These are phyloP conservation scores for Charina bottae DNA, from an alignment of 2,113 vertebrate genomes.

Conservation along the genomic window DNA sequence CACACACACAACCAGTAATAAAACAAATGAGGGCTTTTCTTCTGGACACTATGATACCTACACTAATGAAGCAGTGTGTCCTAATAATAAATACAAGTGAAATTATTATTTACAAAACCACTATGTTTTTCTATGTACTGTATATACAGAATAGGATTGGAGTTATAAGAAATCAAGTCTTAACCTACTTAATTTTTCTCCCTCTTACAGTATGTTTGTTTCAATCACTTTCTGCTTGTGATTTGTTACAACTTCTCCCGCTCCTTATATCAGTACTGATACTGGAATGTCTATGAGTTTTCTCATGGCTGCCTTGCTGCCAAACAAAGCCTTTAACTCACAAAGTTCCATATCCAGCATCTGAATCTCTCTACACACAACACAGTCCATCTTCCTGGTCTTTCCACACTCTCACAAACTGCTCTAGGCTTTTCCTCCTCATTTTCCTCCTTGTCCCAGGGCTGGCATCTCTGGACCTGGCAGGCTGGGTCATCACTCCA, in stretches of 20 bases:
- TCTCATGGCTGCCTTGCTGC: not conserved
- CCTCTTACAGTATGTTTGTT: not conserved
- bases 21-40: not conserved
- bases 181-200: not conserved
- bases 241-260: not conserved
- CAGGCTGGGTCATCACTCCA: not conserved
- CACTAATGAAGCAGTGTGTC: not conserved
- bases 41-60: not conserved
- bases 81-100: not conserved
- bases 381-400: not conserved
- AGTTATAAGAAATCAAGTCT: not conserved
- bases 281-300: not conserved
- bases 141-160: not conserved
- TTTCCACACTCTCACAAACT: not conserved
- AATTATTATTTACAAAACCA: not conserved
- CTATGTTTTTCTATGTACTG: not conserved
- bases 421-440: not conserved
- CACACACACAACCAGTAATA: not conserved
- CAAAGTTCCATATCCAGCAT: not conserved
- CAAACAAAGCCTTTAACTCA: not conserved
- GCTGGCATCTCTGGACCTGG: not conserved
- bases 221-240: not conserved
- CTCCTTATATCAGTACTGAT: not conserved
- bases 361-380: not conserved
- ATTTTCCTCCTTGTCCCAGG: not conserved